A percentile compares a stretch with the other conserved stretches of the same genome.
Conservation (phyloP, 2,797 vertebrate species). For the Gallirallus australis region DNA sequence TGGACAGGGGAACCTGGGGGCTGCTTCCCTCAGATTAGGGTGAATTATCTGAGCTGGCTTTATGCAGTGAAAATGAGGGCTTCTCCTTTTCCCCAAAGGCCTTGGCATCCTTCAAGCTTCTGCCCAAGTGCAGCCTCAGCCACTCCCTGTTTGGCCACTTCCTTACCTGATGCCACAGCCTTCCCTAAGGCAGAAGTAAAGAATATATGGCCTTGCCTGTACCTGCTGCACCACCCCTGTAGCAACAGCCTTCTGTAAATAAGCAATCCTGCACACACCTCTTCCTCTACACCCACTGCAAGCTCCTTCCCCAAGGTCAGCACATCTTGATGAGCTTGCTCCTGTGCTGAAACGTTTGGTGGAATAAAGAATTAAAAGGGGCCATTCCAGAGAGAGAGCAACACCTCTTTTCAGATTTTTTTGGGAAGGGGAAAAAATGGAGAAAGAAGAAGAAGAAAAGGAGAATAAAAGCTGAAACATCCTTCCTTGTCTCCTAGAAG, state of each 20-base stretch:
- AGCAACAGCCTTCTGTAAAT: neutral
- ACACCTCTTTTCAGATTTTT: neutral
- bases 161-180: neutral
- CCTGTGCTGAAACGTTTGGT: neutral
- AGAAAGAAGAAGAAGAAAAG: too few relatives aligned
- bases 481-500: neutral
- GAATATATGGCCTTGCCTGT: neutral
- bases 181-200: neutral
- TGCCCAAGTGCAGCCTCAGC: neutral
- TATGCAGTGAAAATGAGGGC: neutral
- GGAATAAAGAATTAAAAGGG: neutral
- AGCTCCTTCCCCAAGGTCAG: neutral
- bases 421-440: rapidly evolving
- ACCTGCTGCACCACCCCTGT: neutral
- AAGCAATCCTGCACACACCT: neutral
- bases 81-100: neutral
- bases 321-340: neutral
- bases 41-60: neutral
- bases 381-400: neutral
- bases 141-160: neutral
- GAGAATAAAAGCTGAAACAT: rapidly evolving
- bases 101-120: neutral
- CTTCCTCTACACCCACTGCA: neutral
- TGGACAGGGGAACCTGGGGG: neutral
- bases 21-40: neutral